Base-by-base conservation (phyloP, 2,888 invertebrate genomes). In the Anagyrus pseudococci region DNA sequence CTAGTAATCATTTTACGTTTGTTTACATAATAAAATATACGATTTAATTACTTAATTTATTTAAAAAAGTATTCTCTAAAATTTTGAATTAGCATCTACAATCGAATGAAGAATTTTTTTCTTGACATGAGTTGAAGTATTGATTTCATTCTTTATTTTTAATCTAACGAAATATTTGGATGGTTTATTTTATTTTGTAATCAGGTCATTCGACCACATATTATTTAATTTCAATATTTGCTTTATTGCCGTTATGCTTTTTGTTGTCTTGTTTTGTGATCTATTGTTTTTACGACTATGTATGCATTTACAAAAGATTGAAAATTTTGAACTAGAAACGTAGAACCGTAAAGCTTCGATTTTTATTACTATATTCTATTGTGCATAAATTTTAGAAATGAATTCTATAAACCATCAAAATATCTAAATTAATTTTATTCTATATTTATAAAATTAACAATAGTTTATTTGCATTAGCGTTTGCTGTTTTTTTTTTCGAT, bases 361-460 rank as follows among this genome's bases (percentile, higher is more conserved):
- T n/a, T 19, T n/a, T 17, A 43, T 33, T 33, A 33, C 7, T 8
- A 33, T 8, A 33, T 33, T 33, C 33, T 33, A 13, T 8, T 13
- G 33, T 17, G 8, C 43, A 20, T 8, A 17, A 8, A 8, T 43
- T 43, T 17, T 17, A 2, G 43, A n/a, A 43, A 43, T 43, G 17
- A n/a, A 19, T 7, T 43, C 20, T 40, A 48, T 10, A n/a, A 52
- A 52, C 52, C 40, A 52, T 52, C 52, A 40, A 52, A 52, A 25
- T 52, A 37, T 52, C 48, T n/a, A 29, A 29, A 15, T 37, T 37
- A 37, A 10, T 13, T 22, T 46, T 23, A 37, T 37, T 37, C 8
- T 37, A 37, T 8, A 37, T 4, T 37, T 37, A 13, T 37, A 4
- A 37, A 37, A 37, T 37, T 37, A 29, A 29, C 29, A 29, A 29